phyloP scores from a whole-genome alignment of 2,797 vertebrate genomes.

The Otus scops region DNA sequence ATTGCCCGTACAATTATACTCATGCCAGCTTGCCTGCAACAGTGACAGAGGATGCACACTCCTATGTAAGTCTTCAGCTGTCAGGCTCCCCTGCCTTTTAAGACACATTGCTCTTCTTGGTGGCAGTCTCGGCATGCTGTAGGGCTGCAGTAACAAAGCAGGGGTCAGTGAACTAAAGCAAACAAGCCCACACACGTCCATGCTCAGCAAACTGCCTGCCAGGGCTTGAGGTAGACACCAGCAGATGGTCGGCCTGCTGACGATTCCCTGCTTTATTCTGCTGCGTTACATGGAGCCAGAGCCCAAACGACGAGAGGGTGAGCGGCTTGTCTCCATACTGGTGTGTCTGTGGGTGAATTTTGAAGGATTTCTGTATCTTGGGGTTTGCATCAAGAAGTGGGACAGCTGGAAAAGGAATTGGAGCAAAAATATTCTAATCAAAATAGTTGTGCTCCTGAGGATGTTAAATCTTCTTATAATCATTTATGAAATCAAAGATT shows the following conservation, averaged over 20 bases:
- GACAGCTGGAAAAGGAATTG: constrained; percentile 66
- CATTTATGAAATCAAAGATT: constrained; percentile 64
- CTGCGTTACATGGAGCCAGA: background rate
- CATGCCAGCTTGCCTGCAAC: background rate
- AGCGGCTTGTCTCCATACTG: background rate
- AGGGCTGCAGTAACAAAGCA: background rate
- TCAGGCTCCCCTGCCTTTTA: background rate
- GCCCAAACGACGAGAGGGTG: background rate
- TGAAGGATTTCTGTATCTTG: background rate
- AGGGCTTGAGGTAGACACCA: background rate
- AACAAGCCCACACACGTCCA: background rate
- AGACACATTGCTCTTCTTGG: background rate
- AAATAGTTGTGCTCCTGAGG: constrained; percentile 54
- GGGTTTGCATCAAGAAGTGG: background rate
- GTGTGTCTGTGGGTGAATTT: background rate
- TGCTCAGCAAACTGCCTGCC: background rate
- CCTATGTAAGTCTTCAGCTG: background rate
- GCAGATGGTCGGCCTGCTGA: background rate
- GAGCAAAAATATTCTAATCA: constrained; percentile 36
- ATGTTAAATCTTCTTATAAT: constrained; percentile 68
- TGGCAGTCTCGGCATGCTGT: background rate
- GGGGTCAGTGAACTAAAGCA: background rate
- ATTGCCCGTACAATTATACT: background rate
- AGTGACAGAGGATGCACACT: accelerated
- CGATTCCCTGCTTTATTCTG: background rate